Conservation (phyloP, 2,113 vertebrate species). For the Hemiscyllium ocellatum region DNA sequence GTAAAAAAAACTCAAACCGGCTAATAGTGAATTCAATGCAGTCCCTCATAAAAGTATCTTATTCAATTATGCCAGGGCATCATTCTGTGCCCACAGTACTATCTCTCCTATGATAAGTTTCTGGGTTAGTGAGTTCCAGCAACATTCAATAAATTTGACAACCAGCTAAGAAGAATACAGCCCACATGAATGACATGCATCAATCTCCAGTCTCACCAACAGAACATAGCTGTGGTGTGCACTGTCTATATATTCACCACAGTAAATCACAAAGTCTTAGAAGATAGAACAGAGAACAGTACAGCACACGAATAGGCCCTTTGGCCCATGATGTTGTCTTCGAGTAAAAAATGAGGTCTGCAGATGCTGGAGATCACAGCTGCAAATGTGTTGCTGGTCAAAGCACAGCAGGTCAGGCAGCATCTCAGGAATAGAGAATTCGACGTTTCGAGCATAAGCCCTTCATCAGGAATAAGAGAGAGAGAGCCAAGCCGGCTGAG, state of each 20-base stretch:
- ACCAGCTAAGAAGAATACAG: background rate
- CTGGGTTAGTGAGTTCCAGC: background rate
- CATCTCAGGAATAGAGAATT: no score
- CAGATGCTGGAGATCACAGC: no score
- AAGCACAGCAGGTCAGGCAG: no score
- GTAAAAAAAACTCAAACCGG: background rate
- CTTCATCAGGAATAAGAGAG: no score
- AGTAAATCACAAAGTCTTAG: background rate
- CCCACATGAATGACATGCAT: background rate
- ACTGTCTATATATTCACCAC: background rate
- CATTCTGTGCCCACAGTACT: background rate
- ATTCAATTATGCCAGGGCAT: background rate
- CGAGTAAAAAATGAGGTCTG: no score
- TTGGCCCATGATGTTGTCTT: no score
- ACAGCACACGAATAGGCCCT: no score
- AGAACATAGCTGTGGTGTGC: no score
- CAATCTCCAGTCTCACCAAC: background rate
- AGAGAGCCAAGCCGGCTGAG: no score
- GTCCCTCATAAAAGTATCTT: background rate
- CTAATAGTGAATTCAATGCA: background rate
- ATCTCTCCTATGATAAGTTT: background rate
- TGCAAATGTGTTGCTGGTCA: no score
- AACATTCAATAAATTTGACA: background rate
- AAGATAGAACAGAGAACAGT: no score
- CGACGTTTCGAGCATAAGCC: no score